phyloP scores from a whole-genome alignment of 2,888 invertebrate genomes.

The Masnerella sp. region DNA sequence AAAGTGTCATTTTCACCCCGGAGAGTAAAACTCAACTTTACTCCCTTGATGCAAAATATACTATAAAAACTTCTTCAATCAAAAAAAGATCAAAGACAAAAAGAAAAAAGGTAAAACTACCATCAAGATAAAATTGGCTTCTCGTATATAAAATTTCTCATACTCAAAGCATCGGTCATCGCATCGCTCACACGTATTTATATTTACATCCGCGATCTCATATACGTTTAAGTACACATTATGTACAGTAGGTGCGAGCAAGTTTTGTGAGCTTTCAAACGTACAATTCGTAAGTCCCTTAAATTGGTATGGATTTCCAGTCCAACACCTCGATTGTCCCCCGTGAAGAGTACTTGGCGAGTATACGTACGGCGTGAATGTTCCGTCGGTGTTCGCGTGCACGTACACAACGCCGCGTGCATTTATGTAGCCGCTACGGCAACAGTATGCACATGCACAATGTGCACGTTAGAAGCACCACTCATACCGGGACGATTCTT shows the following conservation, averaged over 20 bases:
- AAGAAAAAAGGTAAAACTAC: too few species aligned
- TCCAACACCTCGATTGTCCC: constrained; percentile 78
- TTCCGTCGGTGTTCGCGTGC: constrained; percentile 46
- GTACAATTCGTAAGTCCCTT: constrained; percentile 73
- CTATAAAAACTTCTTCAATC: too few species aligned
- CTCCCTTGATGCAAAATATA: too few species aligned
- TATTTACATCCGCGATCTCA: constrained; percentile 42
- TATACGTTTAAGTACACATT: constrained; percentile 46
- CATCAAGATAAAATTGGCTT: too few species aligned
- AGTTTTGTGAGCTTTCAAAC: constrained; percentile 71
- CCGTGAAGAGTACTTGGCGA: constrained; percentile 74
- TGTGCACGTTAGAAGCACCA: constrained; percentile 56
- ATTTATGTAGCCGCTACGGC: constrained; percentile 59
- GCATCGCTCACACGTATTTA: constrained; percentile 33
- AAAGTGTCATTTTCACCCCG: too few species aligned
- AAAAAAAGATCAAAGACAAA: too few species aligned
- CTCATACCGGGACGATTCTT: constrained; percentile 64
- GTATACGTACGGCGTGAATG: constrained; percentile 69
- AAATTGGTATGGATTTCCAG: constrained; percentile 78
- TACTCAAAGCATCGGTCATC: too few species aligned
- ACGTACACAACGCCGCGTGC: constrained; percentile 31
- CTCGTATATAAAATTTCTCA: too few species aligned
- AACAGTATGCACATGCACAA: constrained; percentile 58
- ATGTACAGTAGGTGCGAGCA: constrained; percentile 55
- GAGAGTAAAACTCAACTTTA: too few species aligned